phyloP scores from a whole-genome alignment of 2,113 vertebrate species.

The Gasterosteus nipponicus region DNA sequence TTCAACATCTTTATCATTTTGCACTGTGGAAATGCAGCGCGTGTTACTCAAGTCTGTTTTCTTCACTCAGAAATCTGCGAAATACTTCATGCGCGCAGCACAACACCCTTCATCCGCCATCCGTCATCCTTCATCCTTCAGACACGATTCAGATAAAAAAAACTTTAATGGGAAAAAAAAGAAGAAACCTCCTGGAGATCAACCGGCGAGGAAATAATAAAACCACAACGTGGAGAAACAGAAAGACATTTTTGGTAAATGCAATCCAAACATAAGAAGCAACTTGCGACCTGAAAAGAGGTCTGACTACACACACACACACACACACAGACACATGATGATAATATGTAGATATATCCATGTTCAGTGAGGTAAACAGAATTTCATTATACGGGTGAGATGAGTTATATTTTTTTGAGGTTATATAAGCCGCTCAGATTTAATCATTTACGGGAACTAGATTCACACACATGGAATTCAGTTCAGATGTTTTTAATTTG shows the following conservation, averaged over 20 bases:
- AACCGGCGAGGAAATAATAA: background rate
- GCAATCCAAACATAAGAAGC: background rate
- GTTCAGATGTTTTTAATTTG: no score
- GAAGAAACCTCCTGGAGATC: background rate
- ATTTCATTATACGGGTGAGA: background rate
- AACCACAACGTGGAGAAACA: background rate
- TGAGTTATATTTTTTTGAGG: no score
- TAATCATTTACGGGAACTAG: background rate
- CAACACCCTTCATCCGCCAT: background rate
- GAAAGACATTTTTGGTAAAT: background rate
- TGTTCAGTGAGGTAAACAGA: background rate
- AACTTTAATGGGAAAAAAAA: background rate
- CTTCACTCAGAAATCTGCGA: background rate
- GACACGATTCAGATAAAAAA: conserved; percentile 1
- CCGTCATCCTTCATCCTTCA: conserved; percentile 3
- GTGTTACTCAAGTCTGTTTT: background rate
- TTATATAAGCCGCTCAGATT: background rate
- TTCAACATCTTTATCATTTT: background rate
- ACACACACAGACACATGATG: background rate
- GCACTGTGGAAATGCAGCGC: background rate
- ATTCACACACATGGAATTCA: background rate
- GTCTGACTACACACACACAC: background rate
- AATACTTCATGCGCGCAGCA: background rate
- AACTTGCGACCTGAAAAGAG: background rate
- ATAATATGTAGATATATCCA: background rate